Conservation (phyloP, 2,888 invertebrate species). For the Limnephilus rhombicus region DNA sequence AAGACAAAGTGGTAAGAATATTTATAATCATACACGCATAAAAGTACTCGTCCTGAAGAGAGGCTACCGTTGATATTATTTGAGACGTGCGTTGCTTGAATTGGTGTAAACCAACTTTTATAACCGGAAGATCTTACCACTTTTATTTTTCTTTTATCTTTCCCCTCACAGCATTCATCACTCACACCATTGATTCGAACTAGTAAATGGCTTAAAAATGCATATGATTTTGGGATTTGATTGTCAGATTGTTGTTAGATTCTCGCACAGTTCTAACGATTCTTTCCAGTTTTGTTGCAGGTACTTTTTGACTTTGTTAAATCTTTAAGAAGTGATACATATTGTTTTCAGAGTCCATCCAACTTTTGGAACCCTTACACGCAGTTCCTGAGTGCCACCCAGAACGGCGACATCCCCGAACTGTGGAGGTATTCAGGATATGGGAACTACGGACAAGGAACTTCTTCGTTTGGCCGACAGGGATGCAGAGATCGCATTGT, state of each 20-base stretch:
- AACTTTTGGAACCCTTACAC: slow-evolving; percentile 73
- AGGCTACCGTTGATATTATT: too few species aligned
- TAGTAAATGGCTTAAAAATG: too few species aligned
- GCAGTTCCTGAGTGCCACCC: slow-evolving; percentile 69
- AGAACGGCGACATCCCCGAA: slow-evolving; percentile 68
- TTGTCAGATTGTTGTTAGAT: too few species aligned
- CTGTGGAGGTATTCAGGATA: slow-evolving; percentile 72
- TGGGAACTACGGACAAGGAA: slow-evolving; percentile 72
- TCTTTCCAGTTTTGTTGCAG: neutral
- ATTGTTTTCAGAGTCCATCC: slow-evolving; percentile 59
- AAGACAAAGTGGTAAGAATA: slow-evolving; percentile 4
- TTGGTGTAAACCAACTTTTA: too few species aligned
- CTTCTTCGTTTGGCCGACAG: slow-evolving; percentile 71
- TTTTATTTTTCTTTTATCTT: too few species aligned
- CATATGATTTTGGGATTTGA: too few species aligned
- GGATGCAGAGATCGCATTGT: slow-evolving; percentile 85
- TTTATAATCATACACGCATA: neutral
- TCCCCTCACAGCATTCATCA: too few species aligned
- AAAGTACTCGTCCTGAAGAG: too few species aligned
- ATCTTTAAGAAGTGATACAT: slow-evolving; percentile 60
- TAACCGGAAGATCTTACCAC: too few species aligned
- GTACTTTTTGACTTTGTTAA: slow-evolving; percentile 49
- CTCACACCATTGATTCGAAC: too few species aligned
- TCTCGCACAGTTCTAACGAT: too few species aligned
- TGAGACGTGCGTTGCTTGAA: too few species aligned